These are phyloP conservation scores for Dendrolimus pini DNA, from an alignment of 2,888 invertebrate species.

Conservation along the genomic window DNA sequence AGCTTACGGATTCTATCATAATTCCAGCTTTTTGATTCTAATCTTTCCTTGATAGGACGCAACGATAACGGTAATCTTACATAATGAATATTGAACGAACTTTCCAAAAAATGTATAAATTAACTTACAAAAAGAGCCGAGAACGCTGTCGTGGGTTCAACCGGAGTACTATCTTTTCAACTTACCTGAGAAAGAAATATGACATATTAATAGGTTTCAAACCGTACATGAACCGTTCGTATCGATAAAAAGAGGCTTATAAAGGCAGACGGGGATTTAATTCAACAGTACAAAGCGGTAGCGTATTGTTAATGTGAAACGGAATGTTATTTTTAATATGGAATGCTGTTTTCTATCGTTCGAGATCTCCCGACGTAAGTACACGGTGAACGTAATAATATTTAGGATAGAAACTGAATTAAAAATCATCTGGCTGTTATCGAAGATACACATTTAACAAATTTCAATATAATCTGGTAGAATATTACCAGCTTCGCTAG, in stretches of 20 bases:
- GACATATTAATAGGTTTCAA: background rate
- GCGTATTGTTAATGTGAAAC: conserved; percentile 4
- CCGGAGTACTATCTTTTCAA: background rate
- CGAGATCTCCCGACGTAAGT: too few relatives aligned
- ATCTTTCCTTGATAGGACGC: background rate
- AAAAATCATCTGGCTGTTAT: too few relatives aligned
- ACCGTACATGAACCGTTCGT: conserved; percentile 2
- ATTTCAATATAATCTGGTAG: too few relatives aligned
- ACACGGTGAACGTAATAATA: too few relatives aligned
- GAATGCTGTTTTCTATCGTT: too few relatives aligned
- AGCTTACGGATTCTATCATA: background rate
- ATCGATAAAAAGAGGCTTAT: conserved; percentile 7
- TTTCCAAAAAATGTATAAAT: background rate
- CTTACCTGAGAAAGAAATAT: conserved; percentile 1
- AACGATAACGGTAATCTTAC: background rate
- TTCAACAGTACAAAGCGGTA: conserved; percentile 24
- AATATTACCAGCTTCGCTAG: too few relatives aligned
- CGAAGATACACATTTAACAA: too few relatives aligned
- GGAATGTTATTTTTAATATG: conserved; percentile 10
- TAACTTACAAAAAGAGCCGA: too few relatives aligned
- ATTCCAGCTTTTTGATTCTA: background rate
- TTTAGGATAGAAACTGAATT: too few relatives aligned
- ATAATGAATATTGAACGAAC: background rate
- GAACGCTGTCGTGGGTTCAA: too few relatives aligned
- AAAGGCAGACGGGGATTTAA: conserved; percentile 18